Percentiles rank a stretch among this genome's conserved stretches.
phyloP scores from a whole-genome alignment of 1,140 invertebrate species.

The Cydia fagiglandana region DNA sequence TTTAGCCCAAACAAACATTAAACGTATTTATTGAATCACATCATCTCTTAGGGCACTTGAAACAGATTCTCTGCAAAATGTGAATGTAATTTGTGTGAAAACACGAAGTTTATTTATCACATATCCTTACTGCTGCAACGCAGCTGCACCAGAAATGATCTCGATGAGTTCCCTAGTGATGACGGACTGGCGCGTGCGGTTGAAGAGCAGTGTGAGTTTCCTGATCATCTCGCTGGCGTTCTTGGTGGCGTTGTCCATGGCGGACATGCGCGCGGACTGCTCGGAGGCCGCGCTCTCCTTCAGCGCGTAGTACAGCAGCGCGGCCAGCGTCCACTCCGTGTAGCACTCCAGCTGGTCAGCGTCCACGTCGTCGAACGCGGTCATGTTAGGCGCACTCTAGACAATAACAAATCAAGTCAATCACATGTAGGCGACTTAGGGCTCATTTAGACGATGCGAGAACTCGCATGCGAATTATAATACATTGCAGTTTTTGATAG shows the following conservation, averaged over 20 bases:
- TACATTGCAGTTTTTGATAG: too few species aligned
- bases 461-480: too few species aligned
- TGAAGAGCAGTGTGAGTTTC: conserved; percentile 97
- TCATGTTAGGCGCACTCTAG: conserved; percentile 87
- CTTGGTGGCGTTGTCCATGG: conserved; percentile 99
- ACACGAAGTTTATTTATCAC: too few species aligned
- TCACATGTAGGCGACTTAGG: conserved; percentile 6
- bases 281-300: conserved; percentile 98
- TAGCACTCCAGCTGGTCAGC: conserved; percentile 94
- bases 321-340: conserved; percentile 96
- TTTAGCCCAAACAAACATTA: too few species aligned
- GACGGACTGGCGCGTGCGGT: conserved; percentile 98
- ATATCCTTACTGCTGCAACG: conserved; percentile 82
- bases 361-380: conserved; percentile 92
- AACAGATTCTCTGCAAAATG: too few species aligned
- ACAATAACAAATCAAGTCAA: conserved; percentile 36
- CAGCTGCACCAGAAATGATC: conserved; percentile 99
- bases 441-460: too few species aligned
- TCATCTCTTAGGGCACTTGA: too few species aligned
- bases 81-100: too few species aligned
- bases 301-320: conserved; percentile 94
- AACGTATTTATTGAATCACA: too few species aligned
- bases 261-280: conserved; percentile 98
- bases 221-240: conserved; percentile 99
- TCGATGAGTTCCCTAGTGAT: conserved; percentile 99